phyloP scores from a whole-genome alignment of 2,888 invertebrate species.

The Muschampia plurimacula region DNA sequence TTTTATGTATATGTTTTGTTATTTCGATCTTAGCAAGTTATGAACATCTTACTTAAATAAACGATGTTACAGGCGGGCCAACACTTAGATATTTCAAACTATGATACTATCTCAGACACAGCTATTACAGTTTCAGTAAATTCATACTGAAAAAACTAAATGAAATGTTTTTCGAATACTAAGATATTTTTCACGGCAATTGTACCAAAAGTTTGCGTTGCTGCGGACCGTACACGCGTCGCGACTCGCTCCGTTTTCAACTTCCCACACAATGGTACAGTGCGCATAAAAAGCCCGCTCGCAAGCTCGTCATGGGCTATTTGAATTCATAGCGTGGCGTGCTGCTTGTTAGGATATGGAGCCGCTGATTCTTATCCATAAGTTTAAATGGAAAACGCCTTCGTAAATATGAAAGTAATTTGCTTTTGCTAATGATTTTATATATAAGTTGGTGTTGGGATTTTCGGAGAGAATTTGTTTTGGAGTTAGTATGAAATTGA shows the following conservation, averaged over 20 bases:
- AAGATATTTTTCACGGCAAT: background rate
- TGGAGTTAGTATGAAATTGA: background rate
- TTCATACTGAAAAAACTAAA: background rate
- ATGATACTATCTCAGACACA: background rate
- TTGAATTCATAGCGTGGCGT: slow-evolving; percentile 12
- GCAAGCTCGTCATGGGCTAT: slow-evolving; percentile 6
- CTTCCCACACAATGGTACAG: background rate
- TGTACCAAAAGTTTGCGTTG: background rate
- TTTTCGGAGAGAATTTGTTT: slow-evolving; percentile 3
- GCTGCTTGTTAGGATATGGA: slow-evolving; percentile 9
- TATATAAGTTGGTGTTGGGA: background rate
- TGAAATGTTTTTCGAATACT: background rate
- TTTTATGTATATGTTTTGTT: too few relatives aligned
- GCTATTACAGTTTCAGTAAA: background rate
- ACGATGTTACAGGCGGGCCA: too few relatives aligned
- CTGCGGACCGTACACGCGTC: background rate
- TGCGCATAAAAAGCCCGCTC: background rate
- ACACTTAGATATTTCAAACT: too few relatives aligned
- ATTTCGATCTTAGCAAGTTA: too few relatives aligned
- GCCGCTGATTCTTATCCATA: slow-evolving; percentile 6
- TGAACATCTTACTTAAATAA: too few relatives aligned
- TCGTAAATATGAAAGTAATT: slow-evolving; percentile 15
- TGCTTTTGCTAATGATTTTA: slow-evolving; percentile 11
- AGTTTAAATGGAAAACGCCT: slow-evolving; percentile 19
- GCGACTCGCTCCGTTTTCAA: background rate